A percentile compares a stretch with the other conserved stretches of the same genome.
Evolutionary conservation across 64 coral and sea anemone genomes (phyloP).

Genomic region (Actinia equina): DNA sequence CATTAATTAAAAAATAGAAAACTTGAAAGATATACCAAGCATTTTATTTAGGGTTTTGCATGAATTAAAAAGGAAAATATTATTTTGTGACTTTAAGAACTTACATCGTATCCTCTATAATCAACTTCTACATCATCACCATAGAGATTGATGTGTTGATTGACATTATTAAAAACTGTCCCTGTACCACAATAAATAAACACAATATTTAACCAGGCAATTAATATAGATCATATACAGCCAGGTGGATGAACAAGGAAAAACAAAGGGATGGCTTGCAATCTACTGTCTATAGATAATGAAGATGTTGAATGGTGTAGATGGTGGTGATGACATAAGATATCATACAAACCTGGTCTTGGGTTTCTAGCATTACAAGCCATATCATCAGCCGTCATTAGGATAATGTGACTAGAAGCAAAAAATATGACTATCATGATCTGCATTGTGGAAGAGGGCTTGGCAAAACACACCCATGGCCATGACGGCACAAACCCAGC

Average conservation of each 20-base stretch:
- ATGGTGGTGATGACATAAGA: neutral
- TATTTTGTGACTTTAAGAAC: neutral
- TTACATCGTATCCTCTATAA: slow-evolving; percentile 94
- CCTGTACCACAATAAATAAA: slow-evolving; percentile 21
- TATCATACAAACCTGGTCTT: slow-evolving; percentile 57
- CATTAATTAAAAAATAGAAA: too few relatives aligned
- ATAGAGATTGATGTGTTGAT: slow-evolving; percentile 97
- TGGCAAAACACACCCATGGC: neutral
- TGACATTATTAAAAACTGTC: slow-evolving; percentile 92
- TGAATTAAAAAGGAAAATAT: too few relatives aligned
- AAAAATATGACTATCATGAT: neutral
- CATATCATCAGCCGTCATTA: slow-evolving; percentile 99
- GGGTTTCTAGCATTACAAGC: slow-evolving; percentile 97
- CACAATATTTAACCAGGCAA: neutral
- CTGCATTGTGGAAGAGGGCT: neutral
- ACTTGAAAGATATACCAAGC: too few relatives aligned
- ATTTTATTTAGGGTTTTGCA: too few relatives aligned
- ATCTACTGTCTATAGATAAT: too few relatives aligned
- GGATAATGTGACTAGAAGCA: slow-evolving; percentile 85
- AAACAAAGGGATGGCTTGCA: too few relatives aligned
- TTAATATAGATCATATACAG: too few relatives aligned
- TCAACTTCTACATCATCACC: slow-evolving; percentile 99
- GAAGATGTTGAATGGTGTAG: too few relatives aligned
- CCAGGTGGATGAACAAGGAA: too few relatives aligned
- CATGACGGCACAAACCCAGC: neutral